Evolutionary conservation across 1,140 invertebrate genomes (phyloP), one percentile per base, ranked within the genome.

Genomic region (Cataglyphis hispanica): DNA sequence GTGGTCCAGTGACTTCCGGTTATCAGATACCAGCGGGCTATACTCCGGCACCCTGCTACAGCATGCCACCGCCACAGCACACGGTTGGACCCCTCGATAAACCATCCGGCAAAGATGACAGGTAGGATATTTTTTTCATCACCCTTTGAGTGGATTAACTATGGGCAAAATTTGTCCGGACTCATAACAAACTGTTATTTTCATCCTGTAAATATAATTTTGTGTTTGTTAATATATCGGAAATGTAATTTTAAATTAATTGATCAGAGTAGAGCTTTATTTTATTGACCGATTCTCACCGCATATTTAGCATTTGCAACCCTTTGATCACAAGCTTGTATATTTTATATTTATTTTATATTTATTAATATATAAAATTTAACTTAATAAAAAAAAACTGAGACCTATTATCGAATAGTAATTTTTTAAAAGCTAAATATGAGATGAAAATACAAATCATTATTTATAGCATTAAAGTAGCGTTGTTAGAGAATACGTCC

Each of bases 31-130:
- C 97, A 56, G 96, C 97, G 58, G 97, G 97, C 34, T 98, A 98
- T 94, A 96, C 96, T 16, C 96, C 97, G 46, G 95, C 96, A 64
- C 96, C 97, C 40, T 98, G 97, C 93, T 98, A 98, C 94, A 97
- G 97, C 74, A 98, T 98, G 97, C 97, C 97, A 86, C 97, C 97
- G 31, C 97, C 97, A 27, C 96, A 96, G 85, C 96, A 96, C 88
- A 95, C 95, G 16, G 96, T 97, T 89, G 97, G 97, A 84, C 97
- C 97, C 53, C 96, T 97, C 91, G 97, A 97, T 94, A 97, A 98
- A 92, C 95, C 96, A 6, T 94, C 95, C 31, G 96, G 96, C 93
- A 98, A 97, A 91, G 96, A 98, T 91, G 97, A 97, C 93, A 97
- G 97, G 97, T 98, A 94, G 96, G 97, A 95, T 92, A 53, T 64